A percentile compares a stretch with the other conserved stretches of the same genome.
Evolutionary conservation across 53 echinoderm and acorn worm species (phyloP).

Genomic region (Holothuria leucospilota): DNA sequence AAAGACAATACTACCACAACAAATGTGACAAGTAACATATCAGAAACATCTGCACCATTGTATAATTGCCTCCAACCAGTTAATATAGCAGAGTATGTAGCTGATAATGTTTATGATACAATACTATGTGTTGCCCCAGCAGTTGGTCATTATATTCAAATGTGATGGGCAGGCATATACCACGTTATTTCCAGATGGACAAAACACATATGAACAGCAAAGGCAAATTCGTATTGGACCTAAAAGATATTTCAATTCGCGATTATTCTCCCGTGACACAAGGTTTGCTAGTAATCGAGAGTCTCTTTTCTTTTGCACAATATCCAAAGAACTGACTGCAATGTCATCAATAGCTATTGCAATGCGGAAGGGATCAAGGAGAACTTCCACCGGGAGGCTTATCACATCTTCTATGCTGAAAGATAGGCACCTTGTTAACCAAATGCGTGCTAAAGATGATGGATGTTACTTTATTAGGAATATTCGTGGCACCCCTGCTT

Average conservation of each 20-base stretch:
- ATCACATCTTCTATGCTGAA: constrained; percentile 64
- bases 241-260: constrained; percentile 65
- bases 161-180: constrained; percentile 66
- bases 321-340: constrained; percentile 67
- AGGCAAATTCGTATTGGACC: constrained; percentile 58
- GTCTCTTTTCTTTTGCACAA: constrained; percentile 79
- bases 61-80: constrained; percentile 63
- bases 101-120: constrained; percentile 57
- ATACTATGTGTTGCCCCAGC: constrained; percentile 66
- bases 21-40: neutral
- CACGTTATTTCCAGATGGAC: constrained; percentile 70
- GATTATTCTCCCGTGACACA: constrained; percentile 74
- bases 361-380: constrained; percentile 63
- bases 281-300: constrained; percentile 77
- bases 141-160: constrained; percentile 57
- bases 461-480: constrained; percentile 58
- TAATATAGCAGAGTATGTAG: constrained; percentile 59
- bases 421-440: constrained; percentile 44
- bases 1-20: neutral
- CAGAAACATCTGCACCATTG: constrained; percentile 28
- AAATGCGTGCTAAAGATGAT: constrained; percentile 54
- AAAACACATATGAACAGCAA: constrained; percentile 60
- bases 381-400: constrained; percentile 18
- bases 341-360: constrained; percentile 76
- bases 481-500: too few relatives aligned